Base-by-base conservation (phyloP, 2,888 invertebrate genomes). In the Dynastes hyllus region DNA sequence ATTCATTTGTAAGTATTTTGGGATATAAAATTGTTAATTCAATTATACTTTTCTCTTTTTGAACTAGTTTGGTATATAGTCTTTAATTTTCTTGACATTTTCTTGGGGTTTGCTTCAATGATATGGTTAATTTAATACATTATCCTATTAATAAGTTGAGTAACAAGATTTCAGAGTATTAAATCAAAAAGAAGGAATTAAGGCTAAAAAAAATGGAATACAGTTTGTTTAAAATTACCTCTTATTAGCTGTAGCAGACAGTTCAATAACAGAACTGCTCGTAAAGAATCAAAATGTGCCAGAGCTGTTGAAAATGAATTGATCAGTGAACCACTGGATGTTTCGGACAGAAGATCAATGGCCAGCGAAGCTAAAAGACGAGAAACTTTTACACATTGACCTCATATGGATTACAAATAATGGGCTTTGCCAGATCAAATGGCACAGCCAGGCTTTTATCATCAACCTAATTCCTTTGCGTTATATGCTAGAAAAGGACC, bases 381-480 rank as follows among this genome's bases (percentile, higher is more conserved):
- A 84, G 95, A 97, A 87, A 97, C 98, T 0, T 98, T 98, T 89
- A 94, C 94, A 82, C 93, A 95, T 86, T 98, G 98, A 98, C 98
- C 98, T 1, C 98, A 98, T 87, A 97, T 97, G 96, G 96, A 97
- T 89, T 98, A 97, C 90, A 97, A 97, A 96, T 96, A 87, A 89
- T 98, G 97, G 97, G 98, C 98, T 4, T 88, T 97, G 79, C 98
- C 98, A 0, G 96, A 97, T 84, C 96, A 97, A 87, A 98, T 98
- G 98, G 97, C 98, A 4, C 97, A 98, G 88, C 98, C 98, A 1
- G 98, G 98, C 16, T 98, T 98, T 90, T 98, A 97, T 90, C 97
- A 98, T 89, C 96, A 97, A 88, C 97, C 98, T 0, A 95, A 96
- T 77, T 92, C 94, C 2, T 93, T 9, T 98, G 98, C 87, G 92